Evolutionary conservation across 2,113 vertebrate genomes (phyloP).

Genomic region (Channa argus): DNA sequence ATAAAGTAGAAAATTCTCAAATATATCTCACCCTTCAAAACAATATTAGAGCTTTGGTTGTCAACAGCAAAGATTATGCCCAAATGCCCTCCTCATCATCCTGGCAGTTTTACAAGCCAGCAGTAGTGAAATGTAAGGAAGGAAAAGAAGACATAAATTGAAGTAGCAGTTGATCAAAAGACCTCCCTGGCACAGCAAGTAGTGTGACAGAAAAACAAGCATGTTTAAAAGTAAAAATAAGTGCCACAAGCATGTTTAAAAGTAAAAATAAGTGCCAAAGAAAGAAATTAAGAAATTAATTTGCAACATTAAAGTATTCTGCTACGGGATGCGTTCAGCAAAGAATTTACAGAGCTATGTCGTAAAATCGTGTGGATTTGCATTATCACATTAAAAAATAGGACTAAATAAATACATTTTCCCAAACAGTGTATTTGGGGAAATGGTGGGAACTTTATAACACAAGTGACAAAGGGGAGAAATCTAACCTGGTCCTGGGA

Average conservation of each 20-base stretch:
- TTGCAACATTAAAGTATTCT: background rate
- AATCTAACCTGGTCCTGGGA: conserved; percentile 93
- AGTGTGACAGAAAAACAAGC: background rate
- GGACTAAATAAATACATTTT: background rate
- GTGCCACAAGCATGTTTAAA: background rate
- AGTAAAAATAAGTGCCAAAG: conserved; percentile 5
- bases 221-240: background rate
- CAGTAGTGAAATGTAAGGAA: conserved; percentile 75
- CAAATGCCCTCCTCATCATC: conserved; percentile 99
- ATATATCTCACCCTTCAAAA: conserved; percentile 92
- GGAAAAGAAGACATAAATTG: conserved; percentile 78
- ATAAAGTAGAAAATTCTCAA: conserved; percentile 2
- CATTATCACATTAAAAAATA: background rate
- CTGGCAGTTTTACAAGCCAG: conserved; percentile 80
- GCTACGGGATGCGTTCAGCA: background rate
- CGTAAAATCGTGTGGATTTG: background rate
- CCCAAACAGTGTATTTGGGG: background rate
- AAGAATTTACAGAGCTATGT: background rate
- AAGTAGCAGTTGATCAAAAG: conserved; percentile 23
- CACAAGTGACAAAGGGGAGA: background rate
- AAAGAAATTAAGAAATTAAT: no score
- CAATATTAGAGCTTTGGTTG: conserved; percentile 95
- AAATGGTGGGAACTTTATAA: background rate
- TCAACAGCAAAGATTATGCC: conserved; percentile 91
- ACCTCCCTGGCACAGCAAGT: background rate